Evolutionary conservation across 2,797 vertebrate species (phyloP).

Genomic region (Sylvia borin): DNA sequence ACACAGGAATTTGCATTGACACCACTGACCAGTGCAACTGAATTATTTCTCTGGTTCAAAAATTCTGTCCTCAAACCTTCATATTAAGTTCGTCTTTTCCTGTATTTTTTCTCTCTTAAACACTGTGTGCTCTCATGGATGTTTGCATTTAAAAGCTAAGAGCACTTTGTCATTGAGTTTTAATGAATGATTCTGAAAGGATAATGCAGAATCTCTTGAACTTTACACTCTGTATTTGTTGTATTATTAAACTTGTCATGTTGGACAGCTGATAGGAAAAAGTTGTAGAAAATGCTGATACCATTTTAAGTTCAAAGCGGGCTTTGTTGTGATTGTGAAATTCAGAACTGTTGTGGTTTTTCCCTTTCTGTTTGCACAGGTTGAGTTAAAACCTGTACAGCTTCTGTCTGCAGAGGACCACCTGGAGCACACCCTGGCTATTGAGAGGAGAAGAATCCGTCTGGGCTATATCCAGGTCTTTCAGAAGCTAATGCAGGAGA

Average conservation of each 20-base stretch:
- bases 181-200: neutral
- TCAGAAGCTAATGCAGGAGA: conserved; percentile 76
- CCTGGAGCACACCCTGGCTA: conserved; percentile 75
- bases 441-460: conserved; percentile 77
- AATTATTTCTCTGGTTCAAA: neutral
- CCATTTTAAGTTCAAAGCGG: neutral
- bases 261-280: neutral
- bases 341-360: neutral
- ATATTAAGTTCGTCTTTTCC: neutral
- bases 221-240: neutral
- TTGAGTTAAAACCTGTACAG: conserved; percentile 73
- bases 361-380: conserved; percentile 43
- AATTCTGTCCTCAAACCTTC: neutral
- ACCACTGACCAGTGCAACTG: neutral
- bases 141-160: neutral
- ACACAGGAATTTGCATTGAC: neutral
- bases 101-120: neutral
- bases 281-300: neutral
- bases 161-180: neutral
- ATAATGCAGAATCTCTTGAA: neutral
- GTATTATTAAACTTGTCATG: neutral
- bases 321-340: neutral
- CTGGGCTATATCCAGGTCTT: conserved; percentile 75
- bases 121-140: neutral
- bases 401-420: conserved; percentile 71